Conservation (phyloP, 1,140 invertebrate species). For the Tetraneura akinire region DNA sequence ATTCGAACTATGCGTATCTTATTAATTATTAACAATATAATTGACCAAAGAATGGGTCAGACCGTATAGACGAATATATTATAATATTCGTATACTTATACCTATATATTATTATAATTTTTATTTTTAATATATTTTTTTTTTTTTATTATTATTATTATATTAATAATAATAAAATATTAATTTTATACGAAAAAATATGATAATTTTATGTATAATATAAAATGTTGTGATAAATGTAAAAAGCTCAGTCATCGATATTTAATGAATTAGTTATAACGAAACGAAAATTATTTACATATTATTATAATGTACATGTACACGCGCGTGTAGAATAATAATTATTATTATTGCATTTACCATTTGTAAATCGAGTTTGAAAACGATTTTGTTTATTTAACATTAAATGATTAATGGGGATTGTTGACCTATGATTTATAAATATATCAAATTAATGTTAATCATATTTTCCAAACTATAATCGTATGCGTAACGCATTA, state of each 20-base stretch:
- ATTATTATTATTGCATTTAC: background rate
- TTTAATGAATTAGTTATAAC: background rate
- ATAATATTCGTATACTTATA: no score
- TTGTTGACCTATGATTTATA: constrained; percentile 1
- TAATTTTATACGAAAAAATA: background rate
- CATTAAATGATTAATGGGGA: background rate
- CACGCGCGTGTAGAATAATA: background rate
- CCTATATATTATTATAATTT: no score
- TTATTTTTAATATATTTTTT: no score
- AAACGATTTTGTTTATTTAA: background rate
- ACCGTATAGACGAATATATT: no score
- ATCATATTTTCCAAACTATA: background rate
- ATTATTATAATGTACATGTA: background rate
- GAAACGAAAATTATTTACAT: background rate
- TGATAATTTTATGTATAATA: no score
- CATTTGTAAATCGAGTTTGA: background rate
- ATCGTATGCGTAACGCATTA: background rate
- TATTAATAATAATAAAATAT: no score
- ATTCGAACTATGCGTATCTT: no score
- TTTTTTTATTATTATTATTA: no score
- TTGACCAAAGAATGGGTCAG: no score
- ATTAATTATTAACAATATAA: no score
- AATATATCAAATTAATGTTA: background rate
- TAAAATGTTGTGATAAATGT: background rate
- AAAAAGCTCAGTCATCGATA: background rate